Evolutionary conservation across 2,888 invertebrate genomes (phyloP), one percentile per base, ranked within the genome.

Genomic region (Bimastos eiseni): DNA sequence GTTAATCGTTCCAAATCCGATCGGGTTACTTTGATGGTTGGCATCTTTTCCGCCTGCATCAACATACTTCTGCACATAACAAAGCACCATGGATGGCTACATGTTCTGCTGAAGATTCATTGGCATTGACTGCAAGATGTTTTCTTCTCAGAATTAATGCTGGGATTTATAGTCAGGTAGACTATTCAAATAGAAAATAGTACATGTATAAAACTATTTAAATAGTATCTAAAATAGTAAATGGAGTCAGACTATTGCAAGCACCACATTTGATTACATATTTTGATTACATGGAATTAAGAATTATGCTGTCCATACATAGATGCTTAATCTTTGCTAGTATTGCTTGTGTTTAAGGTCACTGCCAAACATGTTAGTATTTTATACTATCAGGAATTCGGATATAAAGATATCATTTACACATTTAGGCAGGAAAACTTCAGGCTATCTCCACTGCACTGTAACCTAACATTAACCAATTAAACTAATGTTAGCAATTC

Each of bases 41-140:
- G n/a, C 70, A n/a, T 70, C 70, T n/a, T 70, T 70, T 70, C 70
- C 30, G 70, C 1, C 70, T 70, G 30, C n/a, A 70, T 70, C n/a
- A 70, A 70, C 70, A n/a, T n/a, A 13, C 13, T 70, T n/a, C 70
- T 70, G n/a, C n/a, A 70, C 30, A 70, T 11, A 70, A n/a, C n/a
- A n/a, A n/a, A 70, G n/a, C 30, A n/a, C 30, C 55, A 55, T 30
- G 30, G n/a, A 70, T n/a, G 5, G n/a, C 3, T 2, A 30, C 11
- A n/a, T 70, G 70, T 17, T 70, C 70, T 70, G 70, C 70, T 70
- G n/a, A 70, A 70, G 70, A 70, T 70, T 70, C 70, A 70, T n/a
- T 70, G 70, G 70, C n/a, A 70, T 11, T 70, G 8, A n/a, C 70
- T 13, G n/a, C n/a, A 70, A n/a, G n/a, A 70, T 70, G n/a, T 30